phyloP scores from a whole-genome alignment of 2,888 invertebrate genomes.

The Ichneumoninae sp. region DNA sequence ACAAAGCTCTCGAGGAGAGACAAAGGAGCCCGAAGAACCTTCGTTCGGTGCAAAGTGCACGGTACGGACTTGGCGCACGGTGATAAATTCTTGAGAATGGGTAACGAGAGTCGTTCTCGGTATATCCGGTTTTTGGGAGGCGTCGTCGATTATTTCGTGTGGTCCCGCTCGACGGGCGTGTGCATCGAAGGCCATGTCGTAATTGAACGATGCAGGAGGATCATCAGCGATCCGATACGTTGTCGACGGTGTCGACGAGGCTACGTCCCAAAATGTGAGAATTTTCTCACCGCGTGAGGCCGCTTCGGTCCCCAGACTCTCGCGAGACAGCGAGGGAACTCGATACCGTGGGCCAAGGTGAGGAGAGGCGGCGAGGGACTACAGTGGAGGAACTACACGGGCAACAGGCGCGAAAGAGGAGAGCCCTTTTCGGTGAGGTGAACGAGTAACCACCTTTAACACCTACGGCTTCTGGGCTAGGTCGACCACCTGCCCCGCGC shows the following conservation, averaged over 20 bases:
- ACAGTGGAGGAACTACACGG: background rate
- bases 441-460: background rate
- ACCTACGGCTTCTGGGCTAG: constrained; percentile 53
- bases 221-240: constrained; percentile 52
- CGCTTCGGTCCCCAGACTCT: constrained; percentile 35
- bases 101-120: constrained; percentile 33
- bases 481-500: constrained; percentile 69
- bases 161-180: constrained; percentile 65
- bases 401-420: background rate
- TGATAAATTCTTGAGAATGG: constrained; percentile 35
- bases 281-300: constrained; percentile 7
- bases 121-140: constrained; percentile 63
- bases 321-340: constrained; percentile 60
- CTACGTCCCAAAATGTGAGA: constrained; percentile 20
- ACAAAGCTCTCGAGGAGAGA: constrained; percentile 60
- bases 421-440: constrained; percentile 18
- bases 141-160: constrained; percentile 72
- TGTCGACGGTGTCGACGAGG: constrained; percentile 39
- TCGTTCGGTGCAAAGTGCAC: constrained; percentile 44
- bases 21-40: constrained; percentile 60
- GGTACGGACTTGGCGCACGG: constrained; percentile 47
- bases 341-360: constrained; percentile 70
- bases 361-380: constrained; percentile 23
- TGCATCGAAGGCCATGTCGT: background rate
- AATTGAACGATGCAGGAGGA: constrained; percentile 31